Conservation (phyloP, 2,113 vertebrate genomes). For the Mionectes macconnelli region DNA sequence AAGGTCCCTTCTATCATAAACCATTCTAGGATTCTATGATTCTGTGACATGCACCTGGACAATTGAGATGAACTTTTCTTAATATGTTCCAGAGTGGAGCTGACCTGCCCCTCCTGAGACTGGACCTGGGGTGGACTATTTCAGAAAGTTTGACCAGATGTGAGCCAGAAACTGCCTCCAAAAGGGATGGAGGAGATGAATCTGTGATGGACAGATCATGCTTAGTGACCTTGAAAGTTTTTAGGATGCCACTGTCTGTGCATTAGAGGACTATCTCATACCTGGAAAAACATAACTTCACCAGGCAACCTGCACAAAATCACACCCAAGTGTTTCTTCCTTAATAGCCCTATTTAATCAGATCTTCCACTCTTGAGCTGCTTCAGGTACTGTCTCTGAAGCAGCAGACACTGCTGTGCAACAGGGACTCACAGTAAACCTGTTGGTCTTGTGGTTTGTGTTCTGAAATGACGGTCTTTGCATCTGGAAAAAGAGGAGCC, state of each 20-base stretch:
- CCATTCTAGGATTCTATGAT: background rate
- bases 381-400: background rate
- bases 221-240: background rate
- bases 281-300: background rate
- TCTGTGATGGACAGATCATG: no score
- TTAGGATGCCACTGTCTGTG: background rate
- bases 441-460: background rate
- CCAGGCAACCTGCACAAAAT: background rate
- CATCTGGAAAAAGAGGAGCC: background rate
- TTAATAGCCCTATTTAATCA: background rate
- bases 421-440: rapidly evolving
- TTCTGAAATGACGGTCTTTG: background rate
- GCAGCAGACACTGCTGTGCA: rapidly evolving
- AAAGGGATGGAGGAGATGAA: background rate
- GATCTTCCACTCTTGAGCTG: background rate
- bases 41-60: background rate
- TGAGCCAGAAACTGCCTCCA: background rate
- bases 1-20: background rate
- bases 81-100: background rate
- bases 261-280: rapidly evolving
- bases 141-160: background rate
- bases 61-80: background rate
- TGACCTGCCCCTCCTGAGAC: background rate
- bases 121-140: background rate
- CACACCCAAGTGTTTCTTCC: rapidly evolving